These are phyloP conservation scores for Diacarnus erythraeanus DNA, from an alignment of 37 sponge, comb jelly and placozoan species.

Conservation along the genomic window DNA sequence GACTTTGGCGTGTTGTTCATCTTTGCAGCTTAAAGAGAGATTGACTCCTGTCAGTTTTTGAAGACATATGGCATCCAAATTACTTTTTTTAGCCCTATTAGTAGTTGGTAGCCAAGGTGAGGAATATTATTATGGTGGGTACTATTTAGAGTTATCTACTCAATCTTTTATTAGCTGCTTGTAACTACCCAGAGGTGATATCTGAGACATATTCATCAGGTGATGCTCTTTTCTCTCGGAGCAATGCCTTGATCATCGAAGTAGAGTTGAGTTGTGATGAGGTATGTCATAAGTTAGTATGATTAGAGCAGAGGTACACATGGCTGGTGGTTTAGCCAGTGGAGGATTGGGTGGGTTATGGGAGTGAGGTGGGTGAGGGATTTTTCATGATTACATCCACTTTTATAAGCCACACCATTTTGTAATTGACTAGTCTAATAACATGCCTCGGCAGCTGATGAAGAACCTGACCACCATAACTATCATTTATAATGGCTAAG, in stretches of 20 bases:
- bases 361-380: no score
- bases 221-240: conserved; percentile 46
- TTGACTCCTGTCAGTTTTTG: background rate
- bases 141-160: background rate
- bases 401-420: no score
- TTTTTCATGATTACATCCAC: no score
- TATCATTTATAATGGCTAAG: no score
- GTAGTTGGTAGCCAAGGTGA: conserved; percentile 5
- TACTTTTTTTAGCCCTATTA: background rate
- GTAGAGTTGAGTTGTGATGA: conserved; percentile 48
- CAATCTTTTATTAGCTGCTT: conserved; percentile 19
- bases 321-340: no score
- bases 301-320: background rate
- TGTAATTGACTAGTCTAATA: no score
- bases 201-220: conserved; percentile 55
- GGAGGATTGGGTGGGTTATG: no score
- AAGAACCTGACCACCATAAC: no score
- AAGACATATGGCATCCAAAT: background rate
- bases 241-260: conserved; percentile 59
- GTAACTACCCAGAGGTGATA: conserved; percentile 47
- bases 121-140: background rate
- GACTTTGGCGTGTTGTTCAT: no score
- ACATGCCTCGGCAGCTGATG: no score
- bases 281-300: background rate
- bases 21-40: no score